phyloP scores from a whole-genome alignment of 2,113 vertebrate genomes.

The Desmodus rotundus region DNA sequence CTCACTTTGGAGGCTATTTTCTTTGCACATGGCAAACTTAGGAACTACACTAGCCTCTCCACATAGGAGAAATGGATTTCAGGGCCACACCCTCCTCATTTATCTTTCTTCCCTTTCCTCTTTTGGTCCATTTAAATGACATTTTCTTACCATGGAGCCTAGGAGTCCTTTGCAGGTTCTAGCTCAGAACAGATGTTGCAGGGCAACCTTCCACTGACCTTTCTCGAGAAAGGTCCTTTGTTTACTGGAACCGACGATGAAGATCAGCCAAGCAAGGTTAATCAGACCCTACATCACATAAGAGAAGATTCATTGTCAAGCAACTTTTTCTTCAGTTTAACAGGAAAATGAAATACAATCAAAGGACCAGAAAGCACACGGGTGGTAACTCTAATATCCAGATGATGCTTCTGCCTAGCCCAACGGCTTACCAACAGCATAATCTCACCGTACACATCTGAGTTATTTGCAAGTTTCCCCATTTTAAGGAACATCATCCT shows the following conservation, averaged over 20 bases:
- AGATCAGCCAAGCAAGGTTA: background rate
- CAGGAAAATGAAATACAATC: background rate
- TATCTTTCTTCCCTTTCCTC: background rate
- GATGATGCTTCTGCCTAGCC: background rate
- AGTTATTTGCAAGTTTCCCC: background rate
- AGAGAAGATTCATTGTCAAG: background rate
- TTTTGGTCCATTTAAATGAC: background rate
- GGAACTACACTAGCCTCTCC: background rate
- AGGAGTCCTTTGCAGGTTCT: background rate
- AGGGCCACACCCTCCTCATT: background rate
- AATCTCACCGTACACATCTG: background rate
- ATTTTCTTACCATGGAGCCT: background rate
- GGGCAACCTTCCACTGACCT: background rate
- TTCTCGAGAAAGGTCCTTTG: conserved; percentile 5
- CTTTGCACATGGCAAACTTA: background rate
- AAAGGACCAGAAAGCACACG: background rate
- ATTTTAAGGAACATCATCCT: background rate
- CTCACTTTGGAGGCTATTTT: background rate
- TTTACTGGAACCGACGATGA: conserved; percentile 3
- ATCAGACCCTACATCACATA: background rate
- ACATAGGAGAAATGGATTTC: background rate
- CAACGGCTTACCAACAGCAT: background rate
- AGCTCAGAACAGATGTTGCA: background rate
- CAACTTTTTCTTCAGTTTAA: conserved; percentile 15
- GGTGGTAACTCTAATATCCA: background rate